These are phyloP conservation scores for Neoniphon sammara DNA, from an alignment of 2,797 vertebrate species.

Conservation along the genomic window DNA sequence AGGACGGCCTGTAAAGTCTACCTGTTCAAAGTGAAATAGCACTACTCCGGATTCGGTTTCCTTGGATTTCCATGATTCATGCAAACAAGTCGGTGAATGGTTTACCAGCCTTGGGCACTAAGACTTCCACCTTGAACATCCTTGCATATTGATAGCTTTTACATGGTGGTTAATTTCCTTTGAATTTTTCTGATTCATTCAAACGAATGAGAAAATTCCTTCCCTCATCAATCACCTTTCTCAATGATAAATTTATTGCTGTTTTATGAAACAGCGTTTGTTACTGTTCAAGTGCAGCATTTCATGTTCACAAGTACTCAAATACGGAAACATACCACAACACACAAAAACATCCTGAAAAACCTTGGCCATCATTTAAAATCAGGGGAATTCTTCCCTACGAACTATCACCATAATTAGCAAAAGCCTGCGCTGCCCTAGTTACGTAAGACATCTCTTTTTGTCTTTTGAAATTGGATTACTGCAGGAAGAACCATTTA, in stretches of 20 bases:
- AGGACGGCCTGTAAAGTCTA: conserved; percentile 52
- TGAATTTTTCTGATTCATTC: conserved; percentile 10
- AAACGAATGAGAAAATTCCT: conserved; percentile 33
- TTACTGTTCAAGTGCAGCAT: not conserved
- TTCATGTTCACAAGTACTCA: conserved; percentile 12
- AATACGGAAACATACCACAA: not conserved
- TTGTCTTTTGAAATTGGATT: conserved; percentile 79
- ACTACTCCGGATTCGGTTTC: conserved; percentile 57
- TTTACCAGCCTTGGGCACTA: conserved; percentile 40
- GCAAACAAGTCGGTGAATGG: conserved; percentile 47
- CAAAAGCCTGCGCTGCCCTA: conserved; percentile 68
- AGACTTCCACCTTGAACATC: conserved; percentile 41
- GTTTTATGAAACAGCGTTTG: not conserved
- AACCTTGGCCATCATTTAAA: conserved; percentile 65
- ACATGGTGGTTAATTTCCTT: conserved; percentile 32
- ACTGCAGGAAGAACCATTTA: conserved; percentile 62
- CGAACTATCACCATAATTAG: conserved; percentile 73
- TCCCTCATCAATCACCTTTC: not conserved
- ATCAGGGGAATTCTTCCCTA: conserved; percentile 57
- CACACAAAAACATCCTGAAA: conserved; percentile 47
- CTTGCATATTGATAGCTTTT: conserved; percentile 50
- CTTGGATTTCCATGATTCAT: conserved; percentile 48
- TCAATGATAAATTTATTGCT: too few relatives aligned
- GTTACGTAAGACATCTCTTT: conserved; percentile 74
- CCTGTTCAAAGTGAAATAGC: conserved; percentile 60